Percentiles rank a stretch among this genome's conserved stretches.
phyloP scores from a whole-genome alignment of 2,888 invertebrate species.

The Nesidiocoris tenuis region DNA sequence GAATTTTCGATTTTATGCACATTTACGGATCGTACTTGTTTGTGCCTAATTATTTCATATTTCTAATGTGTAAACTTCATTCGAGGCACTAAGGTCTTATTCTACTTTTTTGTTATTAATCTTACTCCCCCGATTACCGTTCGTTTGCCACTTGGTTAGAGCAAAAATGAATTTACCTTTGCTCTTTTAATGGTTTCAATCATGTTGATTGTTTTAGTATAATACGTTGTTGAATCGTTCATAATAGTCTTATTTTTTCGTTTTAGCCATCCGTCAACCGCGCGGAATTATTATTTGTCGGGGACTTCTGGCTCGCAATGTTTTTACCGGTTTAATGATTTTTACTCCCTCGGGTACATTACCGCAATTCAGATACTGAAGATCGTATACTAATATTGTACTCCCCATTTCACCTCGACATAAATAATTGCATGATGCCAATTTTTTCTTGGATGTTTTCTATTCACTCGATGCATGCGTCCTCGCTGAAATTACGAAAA shows the following conservation, averaged over 20 bases:
- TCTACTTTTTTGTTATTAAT: neutral
- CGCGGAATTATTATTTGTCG: neutral
- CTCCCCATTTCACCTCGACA: no score
- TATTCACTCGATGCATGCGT: neutral
- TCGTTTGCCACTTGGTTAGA: neutral
- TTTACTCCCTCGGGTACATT: no score
- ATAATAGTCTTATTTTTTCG: conserved; percentile 1
- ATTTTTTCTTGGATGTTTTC: no score
- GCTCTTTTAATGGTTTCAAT: conserved; percentile 25
- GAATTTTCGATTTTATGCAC: neutral
- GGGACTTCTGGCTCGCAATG: no score
- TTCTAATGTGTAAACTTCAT: conserved; percentile 6
- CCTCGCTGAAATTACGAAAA: neutral
- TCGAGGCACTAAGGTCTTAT: conserved; percentile 31
- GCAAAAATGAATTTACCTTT: neutral
- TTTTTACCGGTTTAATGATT: no score
- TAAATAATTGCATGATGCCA: no score
- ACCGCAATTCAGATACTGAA: no score
- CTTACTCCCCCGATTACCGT: neutral
- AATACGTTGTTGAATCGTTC: no score
- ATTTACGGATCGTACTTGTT: neutral
- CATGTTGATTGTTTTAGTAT: conserved; percentile 33
- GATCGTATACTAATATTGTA: no score
- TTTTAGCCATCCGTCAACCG: neutral
- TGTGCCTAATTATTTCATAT: neutral